These are phyloP conservation scores for Platorchestia sp. DNA, from an alignment of 1,140 invertebrate genomes.

Conservation along the genomic window DNA sequence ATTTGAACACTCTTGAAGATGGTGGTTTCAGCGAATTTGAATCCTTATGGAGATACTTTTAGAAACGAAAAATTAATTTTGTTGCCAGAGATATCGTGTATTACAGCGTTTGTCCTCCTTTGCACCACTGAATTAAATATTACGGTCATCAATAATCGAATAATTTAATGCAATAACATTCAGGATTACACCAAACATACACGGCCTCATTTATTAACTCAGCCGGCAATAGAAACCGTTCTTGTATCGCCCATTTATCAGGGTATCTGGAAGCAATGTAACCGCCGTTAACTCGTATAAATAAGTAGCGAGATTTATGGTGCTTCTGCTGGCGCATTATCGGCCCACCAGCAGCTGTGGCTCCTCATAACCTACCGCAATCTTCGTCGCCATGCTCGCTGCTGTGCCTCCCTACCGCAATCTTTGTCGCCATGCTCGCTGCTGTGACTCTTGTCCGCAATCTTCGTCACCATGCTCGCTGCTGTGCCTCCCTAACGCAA, in stretches of 20 bases:
- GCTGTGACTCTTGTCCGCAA: neutral
- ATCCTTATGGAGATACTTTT: neutral
- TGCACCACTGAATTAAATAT: neutral
- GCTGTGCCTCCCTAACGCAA: neutral
- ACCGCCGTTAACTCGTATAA: neutral
- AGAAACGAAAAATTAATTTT: neutral
- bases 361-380: neutral
- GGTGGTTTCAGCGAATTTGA: neutral
- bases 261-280: neutral
- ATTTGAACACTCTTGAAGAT: neutral
- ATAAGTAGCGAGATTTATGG: neutral
- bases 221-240: neutral
- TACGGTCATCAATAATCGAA: neutral
- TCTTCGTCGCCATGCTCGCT: neutral
- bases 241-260: neutral
- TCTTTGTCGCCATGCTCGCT: neutral
- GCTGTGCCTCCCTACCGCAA: neutral
- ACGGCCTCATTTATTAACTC: neutral
- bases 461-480: neutral
- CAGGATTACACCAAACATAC: neutral
- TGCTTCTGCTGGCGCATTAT: neutral
- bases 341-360: neutral
- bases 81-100: neutral
- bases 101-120: neutral
- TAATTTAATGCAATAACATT: neutral